A percentile compares a stretch with the other conserved stretches of the same genome.
Conservation (phyloP, 1,140 invertebrate species). For the Oryctes rhinoceros region DNA sequence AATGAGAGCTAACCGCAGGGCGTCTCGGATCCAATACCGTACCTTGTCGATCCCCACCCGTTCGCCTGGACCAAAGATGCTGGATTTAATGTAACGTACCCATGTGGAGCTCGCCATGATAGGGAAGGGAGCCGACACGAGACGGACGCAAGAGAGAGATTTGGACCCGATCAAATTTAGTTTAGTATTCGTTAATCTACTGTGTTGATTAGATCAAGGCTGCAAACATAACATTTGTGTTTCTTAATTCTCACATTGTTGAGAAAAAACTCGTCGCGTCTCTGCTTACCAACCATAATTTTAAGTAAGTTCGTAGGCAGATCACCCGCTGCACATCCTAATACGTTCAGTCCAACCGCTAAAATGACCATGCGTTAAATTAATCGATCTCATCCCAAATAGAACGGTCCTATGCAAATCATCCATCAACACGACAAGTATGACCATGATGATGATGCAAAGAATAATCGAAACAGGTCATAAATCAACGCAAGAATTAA, state of each 20-base stretch:
- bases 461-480: constrained; percentile 57
- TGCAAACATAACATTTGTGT: background rate
- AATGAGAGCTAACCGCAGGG: constrained; percentile 44
- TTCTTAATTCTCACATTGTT: background rate
- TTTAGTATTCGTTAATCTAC: constrained; percentile 54
- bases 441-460: constrained; percentile 65
- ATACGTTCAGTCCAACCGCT: background rate
- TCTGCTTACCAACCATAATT: no score
- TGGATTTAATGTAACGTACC: constrained; percentile 40
- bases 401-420: background rate
- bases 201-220: constrained; percentile 43
- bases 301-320: background rate
- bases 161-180: constrained; percentile 50
- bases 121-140: constrained; percentile 44
- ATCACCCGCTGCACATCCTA: background rate
- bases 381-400: background rate
- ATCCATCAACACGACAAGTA: constrained; percentile 50
- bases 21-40: constrained; percentile 46
- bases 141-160: constrained; percentile 35
- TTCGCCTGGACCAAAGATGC: constrained; percentile 46
- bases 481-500: constrained; percentile 49
- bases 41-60: constrained; percentile 33
- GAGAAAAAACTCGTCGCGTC: no score
- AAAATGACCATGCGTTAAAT: constrained; percentile 28
- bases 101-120: constrained; percentile 51